A percentile compares a stretch with the other conserved stretches of the same genome.
Evolutionary conservation across 2,797 vertebrate species (phyloP).

Genomic region (Rhabdophis nuchalis): DNA sequence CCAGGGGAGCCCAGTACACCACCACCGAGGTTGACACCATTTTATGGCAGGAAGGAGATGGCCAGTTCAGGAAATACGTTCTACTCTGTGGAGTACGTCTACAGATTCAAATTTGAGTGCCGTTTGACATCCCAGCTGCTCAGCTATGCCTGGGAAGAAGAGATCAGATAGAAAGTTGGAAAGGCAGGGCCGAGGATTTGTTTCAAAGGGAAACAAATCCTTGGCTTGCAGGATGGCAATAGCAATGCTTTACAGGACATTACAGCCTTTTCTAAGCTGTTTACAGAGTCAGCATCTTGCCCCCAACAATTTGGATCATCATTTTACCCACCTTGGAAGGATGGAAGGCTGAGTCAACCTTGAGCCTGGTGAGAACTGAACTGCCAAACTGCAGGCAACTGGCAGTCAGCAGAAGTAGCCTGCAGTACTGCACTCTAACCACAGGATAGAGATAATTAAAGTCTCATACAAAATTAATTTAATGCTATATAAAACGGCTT

Average conservation of each 20-base stretch:
- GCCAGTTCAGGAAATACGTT: background rate
- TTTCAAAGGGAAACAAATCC: conserved; percentile 19
- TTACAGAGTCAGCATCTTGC: too few relatives aligned
- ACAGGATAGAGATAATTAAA: background rate
- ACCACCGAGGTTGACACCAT: background rate
- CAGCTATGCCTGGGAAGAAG: background rate
- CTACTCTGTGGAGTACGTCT: background rate
- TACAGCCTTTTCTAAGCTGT: too few relatives aligned
- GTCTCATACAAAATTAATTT: conserved; percentile 7
- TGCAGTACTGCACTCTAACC: too few relatives aligned
- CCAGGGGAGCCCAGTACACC: background rate
- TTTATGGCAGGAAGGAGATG: background rate
- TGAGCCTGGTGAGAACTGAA: too few relatives aligned
- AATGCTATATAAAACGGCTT: conserved; percentile 11
- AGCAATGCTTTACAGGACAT: too few relatives aligned
- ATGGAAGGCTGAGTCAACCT: too few relatives aligned
- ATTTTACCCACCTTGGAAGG: too few relatives aligned
- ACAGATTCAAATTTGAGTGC: background rate
- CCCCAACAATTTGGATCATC: too few relatives aligned
- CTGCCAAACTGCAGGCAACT: too few relatives aligned
- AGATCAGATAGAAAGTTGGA: background rate
- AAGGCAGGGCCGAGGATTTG: background rate
- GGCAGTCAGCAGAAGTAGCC: too few relatives aligned
- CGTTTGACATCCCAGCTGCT: background rate
- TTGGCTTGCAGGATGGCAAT: background rate